Evolutionary conservation across 2,113 vertebrate genomes (phyloP), one percentile per base, ranked within the genome.

Genomic region (Pseudolaguvia tuberculata): DNA sequence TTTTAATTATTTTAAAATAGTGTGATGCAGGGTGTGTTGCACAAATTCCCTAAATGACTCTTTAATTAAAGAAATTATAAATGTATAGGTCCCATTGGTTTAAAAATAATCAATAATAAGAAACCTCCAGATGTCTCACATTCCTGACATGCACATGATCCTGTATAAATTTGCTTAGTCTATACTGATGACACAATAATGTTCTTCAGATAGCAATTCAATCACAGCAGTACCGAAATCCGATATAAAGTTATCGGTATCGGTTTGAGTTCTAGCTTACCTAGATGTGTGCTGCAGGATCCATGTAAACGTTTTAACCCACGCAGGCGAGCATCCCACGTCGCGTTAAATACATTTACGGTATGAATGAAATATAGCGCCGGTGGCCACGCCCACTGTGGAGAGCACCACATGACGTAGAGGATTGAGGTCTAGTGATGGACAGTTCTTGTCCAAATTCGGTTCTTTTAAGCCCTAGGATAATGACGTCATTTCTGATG

Each of bases 311-410:
- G 80, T 76, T 77, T 81, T 81, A 77, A 48, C 71, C 53, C 73
- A 76, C 78, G 62, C 82, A 29, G 17, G 35, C 76, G 78, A 84
- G 81, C 80, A 79, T 76, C 84, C 21, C 79, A 25, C 82, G 85
- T 89, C 85, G 82, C 84, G 21, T 72, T 80, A 81, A 84, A 86
- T 86, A 85, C 89, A 91, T 91, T 92, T 91, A 42, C 39, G 1
- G 39, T 42, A 92, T 92, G 91, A 91, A 91, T 92, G 90, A 89
- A 91, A 86, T 82, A 86, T 80, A 83, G 58, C 78, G 48, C 84
- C 70, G 84, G 80, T 87, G 79, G 88, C 84, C 87, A 89, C 91
- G 82, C 91, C 91, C 88, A 90, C 89, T 75, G 88, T 79, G 80
- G 81, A 81, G 79, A 84, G 73, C 84, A 76, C 76, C 85, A 82